These are phyloP conservation scores for Sebastes fasciatus DNA, from an alignment of 2,113 vertebrate species.

Conservation along the genomic window DNA sequence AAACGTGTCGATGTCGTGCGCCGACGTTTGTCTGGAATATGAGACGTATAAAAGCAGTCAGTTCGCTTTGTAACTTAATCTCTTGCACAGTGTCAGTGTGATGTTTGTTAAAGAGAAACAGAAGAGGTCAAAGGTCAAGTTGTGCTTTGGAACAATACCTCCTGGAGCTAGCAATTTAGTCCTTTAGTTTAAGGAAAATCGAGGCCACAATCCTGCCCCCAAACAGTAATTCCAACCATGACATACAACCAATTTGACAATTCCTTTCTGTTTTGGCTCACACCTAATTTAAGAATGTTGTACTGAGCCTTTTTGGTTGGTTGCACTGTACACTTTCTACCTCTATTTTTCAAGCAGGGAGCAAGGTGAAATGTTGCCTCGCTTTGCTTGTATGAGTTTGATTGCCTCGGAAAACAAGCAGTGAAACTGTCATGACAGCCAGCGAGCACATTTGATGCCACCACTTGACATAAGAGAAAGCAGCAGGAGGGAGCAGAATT, in stretches of 20 bases:
- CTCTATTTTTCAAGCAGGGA: slow-evolving; percentile 19
- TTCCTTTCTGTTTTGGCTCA: slow-evolving; percentile 19
- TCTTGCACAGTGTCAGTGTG: neutral
- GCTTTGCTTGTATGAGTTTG: slow-evolving; percentile 54
- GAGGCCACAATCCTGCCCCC: neutral
- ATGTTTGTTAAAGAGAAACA: slow-evolving; percentile 7
- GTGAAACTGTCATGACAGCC: slow-evolving; percentile 42
- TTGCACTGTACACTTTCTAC: slow-evolving; percentile 16
- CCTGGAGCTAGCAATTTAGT: neutral
- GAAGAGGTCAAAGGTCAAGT: slow-evolving; percentile 43
- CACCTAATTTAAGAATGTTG: slow-evolving; percentile 41
- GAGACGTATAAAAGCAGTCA: neutral
- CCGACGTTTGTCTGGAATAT: slow-evolving; percentile 5
- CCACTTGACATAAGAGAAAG: slow-evolving; percentile 46
- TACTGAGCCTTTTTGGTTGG: slow-evolving; percentile 28
- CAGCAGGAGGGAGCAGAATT: slow-evolving; percentile 27
- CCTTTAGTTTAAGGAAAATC: neutral
- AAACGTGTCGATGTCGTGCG: neutral
- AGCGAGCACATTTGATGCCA: slow-evolving; percentile 43
- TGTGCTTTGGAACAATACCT: neutral
- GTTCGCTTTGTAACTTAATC: slow-evolving; percentile 19
- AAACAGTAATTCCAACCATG: slow-evolving; percentile 15
- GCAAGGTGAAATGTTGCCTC: slow-evolving; percentile 56
- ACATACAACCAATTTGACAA: slow-evolving; percentile 19
- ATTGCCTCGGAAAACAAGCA: slow-evolving; percentile 52